Base-by-base conservation (phyloP, 2,797 vertebrate species). In the Varecia variegata region DNA sequence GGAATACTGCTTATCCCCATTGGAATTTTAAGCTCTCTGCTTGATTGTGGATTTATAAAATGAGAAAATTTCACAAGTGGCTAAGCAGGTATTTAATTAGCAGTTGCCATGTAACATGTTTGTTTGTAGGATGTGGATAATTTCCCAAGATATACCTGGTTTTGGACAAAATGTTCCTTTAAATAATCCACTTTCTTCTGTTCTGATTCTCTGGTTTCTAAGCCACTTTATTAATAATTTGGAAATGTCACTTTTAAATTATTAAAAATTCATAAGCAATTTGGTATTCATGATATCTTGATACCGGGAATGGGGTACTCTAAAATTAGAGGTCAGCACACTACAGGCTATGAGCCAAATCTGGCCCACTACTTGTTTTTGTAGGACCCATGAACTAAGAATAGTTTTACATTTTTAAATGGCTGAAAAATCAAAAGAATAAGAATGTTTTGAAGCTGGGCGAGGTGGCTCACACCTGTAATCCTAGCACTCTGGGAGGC, bases 211-310 rank as follows among this genome's bases (percentile, higher is more conserved):
- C 23, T 21, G 58, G 40, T 77, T 92, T 30, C 32, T 89, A 93
- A 95, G 15, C 7, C 30, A 91, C 20, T 74, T 92, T 85, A 60
- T 88, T 76, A 52, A 77, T 81, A 77, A 95, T 40, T 73, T 93
- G 60, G 35, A 17, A 73, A 54, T 43, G 82, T 92, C 54, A 67
- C 15, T 84, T 56, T 50, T 27, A 93, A 68, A 23, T 27, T 47
- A 68, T 60, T 52, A 81, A 96, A 27, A 60, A 70, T 73, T n/a
- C 77, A 54, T 77, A 80, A 38, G 14, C 54, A 87, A 73, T 54
- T 86, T 92, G n/a, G 10, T 90, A 68, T 71, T 86, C 27, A 17
- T 79, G 25, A 52, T 90, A 60, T 43, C 58, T 88, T 45, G 25
- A 73, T 86, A 30, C n/a, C 38, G 9, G 35, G 52, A 38, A 32